phyloP scores from a whole-genome alignment of 1,140 invertebrate species.

The roundworm (Caenorhabditis elegans) region DNA sequence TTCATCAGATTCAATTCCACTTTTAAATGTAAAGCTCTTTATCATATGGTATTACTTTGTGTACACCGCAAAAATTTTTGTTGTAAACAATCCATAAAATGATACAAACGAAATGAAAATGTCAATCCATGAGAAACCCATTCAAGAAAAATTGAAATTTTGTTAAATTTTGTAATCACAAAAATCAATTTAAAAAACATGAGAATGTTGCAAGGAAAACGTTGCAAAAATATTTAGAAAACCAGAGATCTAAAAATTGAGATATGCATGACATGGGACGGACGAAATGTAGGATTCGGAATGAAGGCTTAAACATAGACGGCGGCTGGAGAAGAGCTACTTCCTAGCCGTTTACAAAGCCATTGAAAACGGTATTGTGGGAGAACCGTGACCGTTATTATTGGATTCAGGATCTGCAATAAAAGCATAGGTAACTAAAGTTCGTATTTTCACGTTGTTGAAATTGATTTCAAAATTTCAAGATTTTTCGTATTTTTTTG shows the following conservation, averaged over 20 bases:
- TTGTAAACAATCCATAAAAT: too few relatives aligned
- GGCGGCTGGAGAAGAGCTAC: not conserved
- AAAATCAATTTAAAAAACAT: not conserved
- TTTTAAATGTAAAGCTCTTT: too few relatives aligned
- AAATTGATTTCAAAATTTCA: too few relatives aligned
- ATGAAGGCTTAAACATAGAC: not conserved
- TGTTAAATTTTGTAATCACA: not conserved
- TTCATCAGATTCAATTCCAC: too few relatives aligned
- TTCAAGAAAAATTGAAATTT: not conserved
- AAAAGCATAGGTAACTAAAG: too few relatives aligned
- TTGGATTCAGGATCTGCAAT: slow-evolving; percentile 46
- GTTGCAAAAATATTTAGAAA: not conserved
- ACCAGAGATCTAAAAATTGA: not conserved
- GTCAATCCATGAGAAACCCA: not conserved
- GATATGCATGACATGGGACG: not conserved
- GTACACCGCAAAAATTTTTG: too few relatives aligned
- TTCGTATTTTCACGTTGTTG: too few relatives aligned
- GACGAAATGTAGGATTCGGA: not conserved
- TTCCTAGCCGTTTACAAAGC: not conserved
- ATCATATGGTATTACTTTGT: too few relatives aligned
- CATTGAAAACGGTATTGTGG: slow-evolving; percentile 40
- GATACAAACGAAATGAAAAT: not conserved
- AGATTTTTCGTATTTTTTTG: too few relatives aligned
- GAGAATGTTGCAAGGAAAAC: not conserved
- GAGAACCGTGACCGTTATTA: slow-evolving; percentile 43